Conservation (phyloP, 2,797 vertebrate species). For the Eptatretus atami region DNA sequence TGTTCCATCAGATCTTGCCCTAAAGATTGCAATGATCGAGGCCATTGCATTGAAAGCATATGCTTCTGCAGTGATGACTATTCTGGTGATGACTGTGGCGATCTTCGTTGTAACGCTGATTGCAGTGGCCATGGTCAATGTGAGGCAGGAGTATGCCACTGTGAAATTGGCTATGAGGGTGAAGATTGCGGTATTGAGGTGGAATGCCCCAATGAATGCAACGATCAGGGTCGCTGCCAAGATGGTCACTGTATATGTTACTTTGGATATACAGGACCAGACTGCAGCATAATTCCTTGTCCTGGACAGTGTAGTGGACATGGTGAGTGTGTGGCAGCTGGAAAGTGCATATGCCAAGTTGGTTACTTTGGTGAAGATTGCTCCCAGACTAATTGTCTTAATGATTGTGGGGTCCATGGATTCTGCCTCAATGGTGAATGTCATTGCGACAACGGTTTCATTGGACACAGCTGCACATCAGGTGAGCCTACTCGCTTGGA, state of each 20-base stretch:
- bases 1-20: slow-evolving; percentile 34
- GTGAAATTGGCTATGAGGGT: slow-evolving; percentile 51
- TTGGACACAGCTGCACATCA: slow-evolving; percentile 56
- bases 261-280: slow-evolving; percentile 45
- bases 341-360: slow-evolving; percentile 52
- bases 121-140: slow-evolving; percentile 69
- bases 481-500: slow-evolving; percentile 19
- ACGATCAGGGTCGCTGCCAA: slow-evolving; percentile 46
- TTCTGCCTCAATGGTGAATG: slow-evolving; percentile 53
- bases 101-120: slow-evolving; percentile 41
- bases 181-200: slow-evolving; percentile 52
- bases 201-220: slow-evolving; percentile 49
- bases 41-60: slow-evolving; percentile 24
- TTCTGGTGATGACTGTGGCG: slow-evolving; percentile 18
- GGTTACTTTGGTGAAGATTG: slow-evolving; percentile 71
- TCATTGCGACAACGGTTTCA: slow-evolving; percentile 45
- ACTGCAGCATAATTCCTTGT: slow-evolving; percentile 21
- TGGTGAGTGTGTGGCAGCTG: slow-evolving; percentile 54
- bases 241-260: slow-evolving; percentile 74
- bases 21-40: slow-evolving; percentile 1
- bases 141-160: slow-evolving; percentile 59
- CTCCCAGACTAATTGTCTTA: slow-evolving; percentile 44
- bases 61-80: slow-evolving; percentile 54
- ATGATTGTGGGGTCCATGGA: slow-evolving; percentile 51
- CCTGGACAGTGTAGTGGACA: slow-evolving; percentile 35